phyloP scores from a whole-genome alignment of 2,797 vertebrate genomes.

The Muscicapa comitata region DNA sequence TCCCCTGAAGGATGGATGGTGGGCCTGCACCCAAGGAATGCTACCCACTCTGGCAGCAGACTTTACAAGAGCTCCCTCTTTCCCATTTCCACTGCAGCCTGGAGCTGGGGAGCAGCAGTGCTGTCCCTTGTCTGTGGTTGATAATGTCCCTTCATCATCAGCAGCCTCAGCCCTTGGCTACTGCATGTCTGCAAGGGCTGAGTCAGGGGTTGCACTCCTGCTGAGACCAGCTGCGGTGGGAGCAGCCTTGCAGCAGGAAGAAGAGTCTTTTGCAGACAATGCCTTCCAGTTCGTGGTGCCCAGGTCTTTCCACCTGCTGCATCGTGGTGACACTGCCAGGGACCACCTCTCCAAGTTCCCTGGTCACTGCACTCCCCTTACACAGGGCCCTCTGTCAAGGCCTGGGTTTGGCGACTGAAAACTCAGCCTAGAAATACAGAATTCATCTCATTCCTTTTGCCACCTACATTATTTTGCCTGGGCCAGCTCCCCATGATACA shows the following conservation, averaged over 20 bases:
- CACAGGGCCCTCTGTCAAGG: background rate
- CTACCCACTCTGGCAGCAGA: background rate
- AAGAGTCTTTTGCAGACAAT: rapidly evolving
- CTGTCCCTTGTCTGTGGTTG: rapidly evolving
- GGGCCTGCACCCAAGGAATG: background rate
- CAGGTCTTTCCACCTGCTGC: background rate
- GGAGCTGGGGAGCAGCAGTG: background rate
- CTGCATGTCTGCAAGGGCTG: background rate
- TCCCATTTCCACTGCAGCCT: background rate
- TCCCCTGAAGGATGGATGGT: background rate
- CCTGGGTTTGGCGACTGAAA: background rate
- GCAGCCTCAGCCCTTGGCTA: background rate
- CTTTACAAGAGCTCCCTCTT: background rate
- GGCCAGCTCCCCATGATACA: background rate
- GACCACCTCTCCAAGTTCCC: background rate
- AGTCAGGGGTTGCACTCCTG: background rate
- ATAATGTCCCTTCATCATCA: background rate
- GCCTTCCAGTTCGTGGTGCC: background rate
- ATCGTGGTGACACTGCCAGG: rapidly evolving
- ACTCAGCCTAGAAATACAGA: background rate
- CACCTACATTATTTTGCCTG: background rate
- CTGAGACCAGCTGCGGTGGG: background rate
- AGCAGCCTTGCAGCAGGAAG: background rate
- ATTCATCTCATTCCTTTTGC: background rate
- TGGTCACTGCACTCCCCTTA: background rate